Percentiles rank a stretch among this genome's conserved stretches.
Conservation (phyloP, 2,113 vertebrate genomes). For the Chaetodon auriga region DNA sequence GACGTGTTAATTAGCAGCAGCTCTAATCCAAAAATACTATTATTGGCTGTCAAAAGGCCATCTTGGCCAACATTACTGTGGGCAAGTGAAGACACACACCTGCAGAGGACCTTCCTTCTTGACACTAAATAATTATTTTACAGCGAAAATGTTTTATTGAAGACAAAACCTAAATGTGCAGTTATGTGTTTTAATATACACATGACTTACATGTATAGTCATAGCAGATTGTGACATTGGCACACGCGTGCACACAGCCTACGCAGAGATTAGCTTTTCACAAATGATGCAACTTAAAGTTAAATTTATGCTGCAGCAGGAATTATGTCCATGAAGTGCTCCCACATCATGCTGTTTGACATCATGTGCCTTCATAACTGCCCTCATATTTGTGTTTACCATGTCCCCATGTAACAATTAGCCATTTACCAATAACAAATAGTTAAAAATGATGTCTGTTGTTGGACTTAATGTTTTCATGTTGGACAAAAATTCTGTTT, state of each 20-base stretch:
- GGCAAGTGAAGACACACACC: not conserved
- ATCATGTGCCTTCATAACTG: conserved; percentile 45
- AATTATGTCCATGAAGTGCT: conserved; percentile 16
- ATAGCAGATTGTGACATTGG: not conserved
- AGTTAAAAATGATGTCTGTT: not conserved
- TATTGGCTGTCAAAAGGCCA: not conserved
- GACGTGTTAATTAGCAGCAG: not conserved
- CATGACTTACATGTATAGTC: not conserved
- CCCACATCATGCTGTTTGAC: conserved; percentile 38
- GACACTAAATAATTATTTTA: not conserved
- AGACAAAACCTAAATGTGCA: not conserved
- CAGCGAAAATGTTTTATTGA: not conserved
- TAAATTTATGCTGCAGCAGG: conserved; percentile 1
- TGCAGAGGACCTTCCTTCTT: not conserved
- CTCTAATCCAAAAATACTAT: not conserved
- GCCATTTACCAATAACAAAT: conserved; percentile 7
- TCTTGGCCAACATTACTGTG: not conserved
- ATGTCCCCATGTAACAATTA: conserved; percentile 37
- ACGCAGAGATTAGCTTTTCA: conserved; percentile 16
- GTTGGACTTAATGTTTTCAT: conserved; percentile 4
- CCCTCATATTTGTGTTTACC: conserved; percentile 31
- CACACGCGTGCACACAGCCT: conserved; percentile 26
- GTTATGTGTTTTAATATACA: not conserved
- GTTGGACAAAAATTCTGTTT: conserved; percentile 42
- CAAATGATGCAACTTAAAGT: conserved; percentile 20